A percentile compares a stretch with the other conserved stretches of the same genome.
phyloP scores from a whole-genome alignment of 2,888 invertebrate genomes.

The Polydesmus complanatus region DNA sequence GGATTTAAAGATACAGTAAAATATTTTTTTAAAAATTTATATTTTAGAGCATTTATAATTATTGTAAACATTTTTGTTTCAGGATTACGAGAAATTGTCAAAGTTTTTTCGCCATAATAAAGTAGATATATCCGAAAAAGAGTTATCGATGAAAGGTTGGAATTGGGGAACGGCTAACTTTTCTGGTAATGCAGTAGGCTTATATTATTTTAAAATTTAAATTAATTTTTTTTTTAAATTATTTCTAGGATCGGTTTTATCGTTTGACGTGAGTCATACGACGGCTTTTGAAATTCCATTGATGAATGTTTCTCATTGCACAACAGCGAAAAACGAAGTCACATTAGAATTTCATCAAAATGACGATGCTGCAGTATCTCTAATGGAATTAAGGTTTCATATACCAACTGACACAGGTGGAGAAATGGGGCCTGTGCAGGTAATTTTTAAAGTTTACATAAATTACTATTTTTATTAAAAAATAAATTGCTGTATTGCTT shows the following conservation, averaged over 20 bases:
- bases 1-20: constrained; percentile 80
- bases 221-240: not conserved
- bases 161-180: constrained; percentile 98
- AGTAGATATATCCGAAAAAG: constrained; percentile 76
- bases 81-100: constrained; percentile 86
- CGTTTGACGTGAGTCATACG: constrained; percentile 66
- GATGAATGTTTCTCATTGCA: constrained; percentile 88
- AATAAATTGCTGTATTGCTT: constrained; percentile 17
- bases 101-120: constrained; percentile 69
- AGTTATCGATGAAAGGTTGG: constrained; percentile 92
- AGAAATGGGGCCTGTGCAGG: constrained; percentile 70
- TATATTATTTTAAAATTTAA: not conserved
- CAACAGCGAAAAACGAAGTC: constrained; percentile 93
- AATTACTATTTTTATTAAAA: not conserved
- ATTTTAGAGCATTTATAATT: not conserved
- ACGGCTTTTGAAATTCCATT: constrained; percentile 93
- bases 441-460: constrained; percentile 17
- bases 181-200: constrained; percentile 45
- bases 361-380: constrained; percentile 91
- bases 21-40: constrained; percentile 19
- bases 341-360: constrained; percentile 97
- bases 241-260: constrained; percentile 50
- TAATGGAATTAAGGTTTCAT: constrained; percentile 96
- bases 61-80: constrained; percentile 22
- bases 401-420: constrained; percentile 79